phyloP scores from a whole-genome alignment of 2,888 invertebrate genomes.

The Acheta domesticus region DNA sequence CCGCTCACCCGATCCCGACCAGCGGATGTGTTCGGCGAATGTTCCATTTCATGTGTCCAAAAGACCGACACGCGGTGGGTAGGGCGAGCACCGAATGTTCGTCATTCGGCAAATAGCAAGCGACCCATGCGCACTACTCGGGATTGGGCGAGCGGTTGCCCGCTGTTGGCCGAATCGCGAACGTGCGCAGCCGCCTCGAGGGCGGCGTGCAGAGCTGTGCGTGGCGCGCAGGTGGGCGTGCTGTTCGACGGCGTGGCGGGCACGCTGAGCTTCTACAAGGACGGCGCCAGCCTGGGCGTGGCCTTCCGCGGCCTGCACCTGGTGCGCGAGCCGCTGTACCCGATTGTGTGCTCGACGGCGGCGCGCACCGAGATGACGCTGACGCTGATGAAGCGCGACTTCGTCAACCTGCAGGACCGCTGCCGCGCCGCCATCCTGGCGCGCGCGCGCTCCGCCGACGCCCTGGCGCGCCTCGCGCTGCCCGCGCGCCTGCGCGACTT shows the following conservation, averaged over 20 bases:
- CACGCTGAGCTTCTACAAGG: conserved; percentile 67
- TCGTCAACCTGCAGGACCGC: conserved; percentile 65
- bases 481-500: conserved; percentile 58
- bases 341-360: conserved; percentile 68
- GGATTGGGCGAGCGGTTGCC: too few species aligned
- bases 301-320: conserved; percentile 64
- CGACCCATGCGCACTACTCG: too few species aligned
- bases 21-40: too few species aligned
- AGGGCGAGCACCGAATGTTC: too few species aligned
- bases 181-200: too few species aligned
- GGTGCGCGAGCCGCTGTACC: conserved; percentile 61
- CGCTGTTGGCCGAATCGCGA: too few species aligned
- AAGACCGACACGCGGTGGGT: too few species aligned
- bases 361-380: conserved; percentile 72
- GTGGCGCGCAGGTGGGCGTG: conserved; percentile 63
- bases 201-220: too few species aligned
- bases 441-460: conserved; percentile 50
- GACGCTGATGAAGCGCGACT: conserved; percentile 57
- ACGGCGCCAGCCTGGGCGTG: conserved; percentile 64
- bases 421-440: conserved; percentile 62
- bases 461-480: conserved; percentile 56
- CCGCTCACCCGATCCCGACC: too few species aligned
- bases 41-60: too few species aligned
- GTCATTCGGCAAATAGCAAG: too few species aligned
- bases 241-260: conserved; percentile 66